Evolutionary conservation across 2,888 invertebrate genomes (phyloP).

Genomic region (Drosophila antonietae): DNA sequence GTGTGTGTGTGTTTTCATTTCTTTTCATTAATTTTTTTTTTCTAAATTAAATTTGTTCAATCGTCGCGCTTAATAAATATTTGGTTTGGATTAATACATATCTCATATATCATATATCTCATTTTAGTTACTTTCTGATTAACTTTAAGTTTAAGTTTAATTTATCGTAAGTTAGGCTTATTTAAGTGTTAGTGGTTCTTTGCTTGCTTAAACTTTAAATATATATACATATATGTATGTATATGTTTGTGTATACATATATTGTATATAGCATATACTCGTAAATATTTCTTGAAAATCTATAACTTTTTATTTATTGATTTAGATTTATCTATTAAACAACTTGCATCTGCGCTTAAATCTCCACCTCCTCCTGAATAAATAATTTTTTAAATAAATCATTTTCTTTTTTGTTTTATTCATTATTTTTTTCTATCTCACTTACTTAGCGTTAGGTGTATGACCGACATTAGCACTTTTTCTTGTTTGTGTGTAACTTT

Average conservation of each 20-base stretch:
- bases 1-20: slow-evolving; percentile 9
- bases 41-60: slow-evolving; percentile 62
- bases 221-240: slow-evolving; percentile 52
- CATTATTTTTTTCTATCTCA: slow-evolving; percentile 36
- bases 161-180: slow-evolving; percentile 73
- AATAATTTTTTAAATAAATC: not conserved
- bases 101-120: slow-evolving; percentile 55
- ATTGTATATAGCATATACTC: slow-evolving; percentile 60
- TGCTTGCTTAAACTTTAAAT: slow-evolving; percentile 74
- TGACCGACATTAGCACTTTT: slow-evolving; percentile 64
- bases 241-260: slow-evolving; percentile 51
- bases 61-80: slow-evolving; percentile 60
- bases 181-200: slow-evolving; percentile 80
- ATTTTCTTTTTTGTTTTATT: not conserved
- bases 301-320: slow-evolving; percentile 56
- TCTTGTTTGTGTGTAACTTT: slow-evolving; percentile 21
- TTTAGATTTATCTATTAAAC: slow-evolving; percentile 61
- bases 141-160: slow-evolving; percentile 58
- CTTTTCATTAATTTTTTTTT: not conserved
- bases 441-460: slow-evolving; percentile 50
- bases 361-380: slow-evolving; percentile 24
- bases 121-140: slow-evolving; percentile 61
- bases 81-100: slow-evolving; percentile 65
- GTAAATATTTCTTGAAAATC: slow-evolving; percentile 70
- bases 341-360: slow-evolving; percentile 23